phyloP scores from a whole-genome alignment of 2,888 invertebrate genomes.

The Leucoma salicis region DNA sequence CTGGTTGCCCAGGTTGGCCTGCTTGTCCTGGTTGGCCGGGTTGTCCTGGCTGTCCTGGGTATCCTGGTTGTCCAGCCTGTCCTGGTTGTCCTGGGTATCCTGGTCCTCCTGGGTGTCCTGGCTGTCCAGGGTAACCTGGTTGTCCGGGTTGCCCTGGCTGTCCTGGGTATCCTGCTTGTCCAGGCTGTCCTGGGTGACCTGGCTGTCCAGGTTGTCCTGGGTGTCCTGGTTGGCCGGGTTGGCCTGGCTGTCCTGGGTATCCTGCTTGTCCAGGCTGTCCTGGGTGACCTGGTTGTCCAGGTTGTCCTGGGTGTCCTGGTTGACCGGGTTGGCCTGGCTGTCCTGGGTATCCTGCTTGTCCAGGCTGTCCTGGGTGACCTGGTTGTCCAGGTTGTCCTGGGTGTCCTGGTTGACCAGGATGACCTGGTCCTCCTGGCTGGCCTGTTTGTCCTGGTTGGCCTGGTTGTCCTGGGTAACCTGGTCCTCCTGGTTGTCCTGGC shows the following conservation, averaged over 20 bases:
- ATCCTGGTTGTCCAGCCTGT: too few relatives aligned
- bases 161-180: constrained; percentile 9
- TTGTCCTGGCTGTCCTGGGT: constrained; percentile 6
- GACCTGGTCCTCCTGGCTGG: constrained; percentile 8
- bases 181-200: constrained; percentile 5
- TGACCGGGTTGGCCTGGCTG: constrained; percentile 14
- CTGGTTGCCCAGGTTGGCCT: constrained; percentile 11
- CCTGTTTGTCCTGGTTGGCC: too few relatives aligned
- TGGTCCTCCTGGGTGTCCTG: constrained; percentile 45
- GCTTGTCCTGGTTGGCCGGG: constrained; percentile 53
- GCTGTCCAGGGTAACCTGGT: constrained; percentile 29
- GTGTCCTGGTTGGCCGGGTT: constrained; percentile 29
- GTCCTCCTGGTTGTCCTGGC: constrained; percentile 6
- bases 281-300: constrained; percentile 6
- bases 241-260: constrained; percentile 5
- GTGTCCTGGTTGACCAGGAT: constrained; percentile 5
- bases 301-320: constrained; percentile 29
- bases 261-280: constrained; percentile 9
- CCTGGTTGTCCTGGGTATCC: constrained; percentile 20
- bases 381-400: constrained; percentile 10
- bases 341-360: constrained; percentile 6
- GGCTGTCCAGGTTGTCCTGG: constrained; percentile 10
- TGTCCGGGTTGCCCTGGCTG: constrained; percentile 14
- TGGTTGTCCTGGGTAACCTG: constrained; percentile 9
- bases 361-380: background rate